Evolutionary conservation across 2,888 invertebrate species (phyloP).

Genomic region (Leptothorax acervorum): DNA sequence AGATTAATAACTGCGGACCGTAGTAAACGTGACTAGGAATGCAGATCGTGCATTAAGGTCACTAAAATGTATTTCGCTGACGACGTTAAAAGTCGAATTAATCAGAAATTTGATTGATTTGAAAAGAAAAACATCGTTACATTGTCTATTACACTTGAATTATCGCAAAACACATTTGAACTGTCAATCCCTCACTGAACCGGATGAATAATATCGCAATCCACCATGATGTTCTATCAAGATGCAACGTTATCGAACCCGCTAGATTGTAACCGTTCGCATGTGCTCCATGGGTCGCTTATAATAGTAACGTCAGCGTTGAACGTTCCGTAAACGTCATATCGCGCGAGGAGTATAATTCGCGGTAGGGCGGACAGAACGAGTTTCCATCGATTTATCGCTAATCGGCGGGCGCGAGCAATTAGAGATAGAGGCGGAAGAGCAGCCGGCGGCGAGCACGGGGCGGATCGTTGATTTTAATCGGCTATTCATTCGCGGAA

Average conservation of each 20-base stretch:
- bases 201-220: slow-evolving; percentile 19
- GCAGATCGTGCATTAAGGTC: slow-evolving; percentile 1
- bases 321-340: slow-evolving; percentile 15
- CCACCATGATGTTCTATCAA: not conserved
- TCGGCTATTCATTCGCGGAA: slow-evolving; percentile 57
- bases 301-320: slow-evolving; percentile 15
- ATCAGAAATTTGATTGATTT: not conserved
- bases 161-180: not conserved
- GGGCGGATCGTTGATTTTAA: slow-evolving; percentile 63
- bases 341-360: slow-evolving; percentile 29
- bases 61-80: not conserved
- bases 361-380: slow-evolving; percentile 2
- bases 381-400: slow-evolving; percentile 49
- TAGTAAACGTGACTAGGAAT: slow-evolving; percentile 33
- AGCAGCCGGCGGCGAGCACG: slow-evolving; percentile 41
- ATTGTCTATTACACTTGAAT: not conserved
- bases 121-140: not conserved
- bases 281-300: not conserved
- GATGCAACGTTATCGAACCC: slow-evolving; percentile 3
- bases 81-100: slow-evolving; percentile 5
- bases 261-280: not conserved
- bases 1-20: slow-evolving; percentile 27
- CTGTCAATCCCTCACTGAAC: not conserved
- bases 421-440: slow-evolving; percentile 54
- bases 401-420: slow-evolving; percentile 27